A percentile compares a stretch with the other conserved stretches of the same genome.
These are phyloP conservation scores for Thalpophila matura DNA, from an alignment of 2,888 invertebrate genomes.

Conservation along the genomic window DNA sequence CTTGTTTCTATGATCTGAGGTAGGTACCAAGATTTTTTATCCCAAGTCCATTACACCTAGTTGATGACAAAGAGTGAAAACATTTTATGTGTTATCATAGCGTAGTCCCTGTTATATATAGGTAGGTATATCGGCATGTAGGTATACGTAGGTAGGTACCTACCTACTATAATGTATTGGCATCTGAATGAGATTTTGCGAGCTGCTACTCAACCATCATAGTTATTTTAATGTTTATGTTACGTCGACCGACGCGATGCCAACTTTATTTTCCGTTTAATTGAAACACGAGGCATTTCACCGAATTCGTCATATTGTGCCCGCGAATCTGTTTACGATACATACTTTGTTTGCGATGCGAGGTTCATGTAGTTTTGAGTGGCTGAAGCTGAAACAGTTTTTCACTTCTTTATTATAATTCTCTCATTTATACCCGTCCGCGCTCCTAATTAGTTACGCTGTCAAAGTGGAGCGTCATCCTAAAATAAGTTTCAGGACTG, in stretches of 20 bases:
- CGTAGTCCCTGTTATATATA: slow-evolving; percentile 29
- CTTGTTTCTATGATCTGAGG: no score
- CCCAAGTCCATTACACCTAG: slow-evolving; percentile 9
- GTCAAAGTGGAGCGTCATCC: slow-evolving; percentile 23
- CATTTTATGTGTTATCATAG: slow-evolving; percentile 35
- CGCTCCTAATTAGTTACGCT: slow-evolving; percentile 43
- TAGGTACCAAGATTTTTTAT: slow-evolving; percentile 1
- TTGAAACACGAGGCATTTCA: slow-evolving; percentile 83
- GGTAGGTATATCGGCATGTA: slow-evolving; percentile 11
- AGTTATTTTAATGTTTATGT: slow-evolving; percentile 83
- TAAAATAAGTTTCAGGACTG: slow-evolving; percentile 21
- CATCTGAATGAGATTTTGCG: slow-evolving; percentile 77
- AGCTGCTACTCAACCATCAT: slow-evolving; percentile 76
- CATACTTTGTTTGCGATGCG: slow-evolving; percentile 71
- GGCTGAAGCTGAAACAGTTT: slow-evolving; percentile 40
- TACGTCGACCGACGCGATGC: slow-evolving; percentile 79
- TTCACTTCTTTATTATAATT: slow-evolving; percentile 42
- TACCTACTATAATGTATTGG: slow-evolving; percentile 71
- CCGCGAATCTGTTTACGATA: slow-evolving; percentile 75
- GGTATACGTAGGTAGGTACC: slow-evolving; percentile 45
- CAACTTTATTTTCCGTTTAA: slow-evolving; percentile 84
- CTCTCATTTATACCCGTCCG: slow-evolving; percentile 49
- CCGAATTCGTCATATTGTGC: slow-evolving; percentile 79
- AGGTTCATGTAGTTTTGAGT: slow-evolving; percentile 58
- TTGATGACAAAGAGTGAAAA: slow-evolving; percentile 41